Conservation (phyloP, 2,888 invertebrate species). For the Metallyticus violacea region DNA sequence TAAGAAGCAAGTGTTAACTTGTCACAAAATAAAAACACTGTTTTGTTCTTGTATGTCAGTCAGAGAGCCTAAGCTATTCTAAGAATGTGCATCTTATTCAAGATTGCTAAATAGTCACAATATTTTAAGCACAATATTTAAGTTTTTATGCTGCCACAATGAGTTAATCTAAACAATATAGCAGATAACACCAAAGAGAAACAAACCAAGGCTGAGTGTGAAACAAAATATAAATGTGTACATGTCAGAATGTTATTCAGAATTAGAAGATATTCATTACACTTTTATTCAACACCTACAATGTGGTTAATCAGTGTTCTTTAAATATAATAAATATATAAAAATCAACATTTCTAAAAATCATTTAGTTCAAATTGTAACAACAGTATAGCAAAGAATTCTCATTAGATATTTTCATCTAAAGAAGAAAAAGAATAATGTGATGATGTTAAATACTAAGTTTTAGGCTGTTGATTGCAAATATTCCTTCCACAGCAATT, state of each 20-base stretch:
- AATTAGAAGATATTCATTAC: not conserved
- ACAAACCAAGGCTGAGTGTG: not conserved
- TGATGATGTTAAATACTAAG: no score
- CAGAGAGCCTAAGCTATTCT: not conserved
- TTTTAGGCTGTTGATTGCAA: not conserved
- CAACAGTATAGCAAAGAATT: no score
- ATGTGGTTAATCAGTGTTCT: not conserved
- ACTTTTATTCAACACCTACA: not conserved
- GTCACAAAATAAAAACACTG: not conserved
- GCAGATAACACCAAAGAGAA: not conserved
- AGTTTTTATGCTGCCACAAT: not conserved
- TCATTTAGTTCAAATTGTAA: no score
- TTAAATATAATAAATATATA: no score
- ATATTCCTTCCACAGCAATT: no score
- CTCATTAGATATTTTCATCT: no score
- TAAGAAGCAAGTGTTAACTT: not conserved
- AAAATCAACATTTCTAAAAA: no score
- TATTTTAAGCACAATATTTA: not conserved
- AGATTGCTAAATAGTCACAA: no score
- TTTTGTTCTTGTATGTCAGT: not conserved
- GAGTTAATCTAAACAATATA: not conserved
- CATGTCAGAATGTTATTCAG: not conserved
- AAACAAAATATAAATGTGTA: not conserved
- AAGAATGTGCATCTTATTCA: not conserved
- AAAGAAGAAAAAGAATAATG: no score